phyloP scores from a whole-genome alignment of 2,113 vertebrate genomes.

The Madoqua kirkii region DNA sequence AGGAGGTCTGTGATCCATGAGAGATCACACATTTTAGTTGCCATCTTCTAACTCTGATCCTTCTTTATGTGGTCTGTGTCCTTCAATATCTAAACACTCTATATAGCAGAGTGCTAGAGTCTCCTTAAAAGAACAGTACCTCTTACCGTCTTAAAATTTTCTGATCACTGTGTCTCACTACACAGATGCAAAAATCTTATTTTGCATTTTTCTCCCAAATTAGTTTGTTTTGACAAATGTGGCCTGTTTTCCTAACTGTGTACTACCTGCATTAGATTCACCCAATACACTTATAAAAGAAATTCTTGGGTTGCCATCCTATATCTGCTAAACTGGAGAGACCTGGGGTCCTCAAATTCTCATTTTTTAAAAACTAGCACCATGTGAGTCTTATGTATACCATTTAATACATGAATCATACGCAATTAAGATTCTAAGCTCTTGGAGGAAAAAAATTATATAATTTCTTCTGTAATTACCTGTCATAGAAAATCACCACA shows the following conservation, averaged over 20 bases:
- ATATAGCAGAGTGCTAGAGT: neutral
- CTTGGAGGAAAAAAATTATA: conserved; percentile 39
- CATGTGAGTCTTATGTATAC: conserved; percentile 26
- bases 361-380: conserved; percentile 19
- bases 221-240: neutral
- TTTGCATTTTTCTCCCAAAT: neutral
- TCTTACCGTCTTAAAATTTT: neutral
- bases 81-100: neutral
- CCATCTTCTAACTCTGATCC: neutral
- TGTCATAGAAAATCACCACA: neutral
- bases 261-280: neutral
- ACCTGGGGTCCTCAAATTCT: neutral
- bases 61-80: neutral
- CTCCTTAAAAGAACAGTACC: neutral
- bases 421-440: conserved; percentile 23
- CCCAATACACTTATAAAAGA: neutral
- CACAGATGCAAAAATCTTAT: neutral
- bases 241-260: neutral
- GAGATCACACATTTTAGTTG: neutral
- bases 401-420: neutral
- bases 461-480: conserved; percentile 36
- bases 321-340: neutral
- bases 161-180: neutral
- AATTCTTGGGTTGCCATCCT: neutral
- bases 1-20: neutral